Evolutionary conservation across 1,140 invertebrate species (phyloP).

Genomic region (Steinernema feltiae): DNA sequence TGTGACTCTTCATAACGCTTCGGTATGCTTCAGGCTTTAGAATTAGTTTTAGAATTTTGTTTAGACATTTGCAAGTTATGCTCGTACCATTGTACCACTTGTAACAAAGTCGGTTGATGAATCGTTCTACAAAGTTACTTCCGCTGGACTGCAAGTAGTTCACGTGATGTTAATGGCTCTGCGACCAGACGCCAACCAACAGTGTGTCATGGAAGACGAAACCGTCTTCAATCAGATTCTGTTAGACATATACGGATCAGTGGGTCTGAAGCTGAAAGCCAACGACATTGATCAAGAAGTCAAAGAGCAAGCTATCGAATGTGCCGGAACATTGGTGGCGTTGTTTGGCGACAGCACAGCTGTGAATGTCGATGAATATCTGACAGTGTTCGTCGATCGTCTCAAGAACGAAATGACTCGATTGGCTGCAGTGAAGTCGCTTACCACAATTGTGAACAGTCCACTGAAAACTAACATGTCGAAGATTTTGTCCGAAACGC

Average conservation of each 20-base stretch:
- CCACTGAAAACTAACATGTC: conserved; percentile 77
- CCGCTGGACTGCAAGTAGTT: background rate
- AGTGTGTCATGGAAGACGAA: background rate
- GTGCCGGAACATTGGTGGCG: conserved; percentile 16
- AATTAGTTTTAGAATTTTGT: too few relatives aligned
- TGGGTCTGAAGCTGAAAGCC: background rate
- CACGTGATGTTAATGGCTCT: background rate
- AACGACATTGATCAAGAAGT: conserved; percentile 47
- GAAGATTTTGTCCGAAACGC: conserved; percentile 76
- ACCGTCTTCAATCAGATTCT: background rate
- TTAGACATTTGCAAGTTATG: too few relatives aligned
- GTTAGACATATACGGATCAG: background rate
- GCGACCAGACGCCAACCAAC: background rate
- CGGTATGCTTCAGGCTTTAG: background rate
- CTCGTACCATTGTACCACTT: background rate
- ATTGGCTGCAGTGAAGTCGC: conserved; percentile 84
- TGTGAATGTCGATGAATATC: conserved; percentile 4
- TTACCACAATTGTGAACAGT: conserved; percentile 14
- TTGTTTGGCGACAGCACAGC: conserved; percentile 18
- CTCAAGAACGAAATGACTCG: conserved; percentile 90
- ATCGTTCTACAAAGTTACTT: conserved; percentile 85
- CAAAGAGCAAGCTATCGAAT: conserved; percentile 28
- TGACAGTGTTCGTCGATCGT: conserved; percentile 87
- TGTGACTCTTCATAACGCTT: background rate
- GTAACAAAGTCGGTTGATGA: conserved; percentile 64